Evolutionary conservation across 2,797 vertebrate genomes (phyloP).

Genomic region (Emys orbicularis): DNA sequence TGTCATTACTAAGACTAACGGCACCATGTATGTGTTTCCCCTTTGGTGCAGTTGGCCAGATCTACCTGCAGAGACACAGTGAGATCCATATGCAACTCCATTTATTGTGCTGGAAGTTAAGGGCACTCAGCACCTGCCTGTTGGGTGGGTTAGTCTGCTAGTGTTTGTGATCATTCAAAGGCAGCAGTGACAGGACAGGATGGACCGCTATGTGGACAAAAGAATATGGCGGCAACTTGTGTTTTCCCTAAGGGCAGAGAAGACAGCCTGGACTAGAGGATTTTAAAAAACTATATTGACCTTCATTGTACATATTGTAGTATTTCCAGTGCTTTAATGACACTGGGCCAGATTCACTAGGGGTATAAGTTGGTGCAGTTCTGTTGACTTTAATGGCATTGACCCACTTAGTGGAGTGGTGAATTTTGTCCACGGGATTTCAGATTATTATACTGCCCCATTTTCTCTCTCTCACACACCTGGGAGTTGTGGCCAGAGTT

Average conservation of each 20-base stretch:
- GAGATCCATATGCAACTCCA: background rate
- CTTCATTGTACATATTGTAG: background rate
- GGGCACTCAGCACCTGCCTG: background rate
- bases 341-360: rapidly evolving
- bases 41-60: too few species aligned
- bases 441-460: slow-evolving; percentile 44
- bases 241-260: background rate
- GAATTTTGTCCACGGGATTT: slow-evolving; percentile 22
- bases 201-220: background rate
- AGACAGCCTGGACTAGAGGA: background rate
- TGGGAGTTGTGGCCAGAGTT: slow-evolving; percentile 9
- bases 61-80: background rate
- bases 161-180: background rate
- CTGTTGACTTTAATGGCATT: rapidly evolving
- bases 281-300: background rate
- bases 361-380: background rate
- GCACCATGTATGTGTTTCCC: too few species aligned
- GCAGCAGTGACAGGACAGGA: background rate
- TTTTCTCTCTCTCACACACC: slow-evolving; percentile 25
- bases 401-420: slow-evolving; percentile 46
- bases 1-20: too few species aligned
- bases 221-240: background rate
- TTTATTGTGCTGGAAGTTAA: background rate
- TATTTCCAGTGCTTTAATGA: background rate
- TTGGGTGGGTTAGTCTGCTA: background rate